These are phyloP conservation scores for Brenthis daphne DNA, from an alignment of 2,888 invertebrate species.

Conservation along the genomic window DNA sequence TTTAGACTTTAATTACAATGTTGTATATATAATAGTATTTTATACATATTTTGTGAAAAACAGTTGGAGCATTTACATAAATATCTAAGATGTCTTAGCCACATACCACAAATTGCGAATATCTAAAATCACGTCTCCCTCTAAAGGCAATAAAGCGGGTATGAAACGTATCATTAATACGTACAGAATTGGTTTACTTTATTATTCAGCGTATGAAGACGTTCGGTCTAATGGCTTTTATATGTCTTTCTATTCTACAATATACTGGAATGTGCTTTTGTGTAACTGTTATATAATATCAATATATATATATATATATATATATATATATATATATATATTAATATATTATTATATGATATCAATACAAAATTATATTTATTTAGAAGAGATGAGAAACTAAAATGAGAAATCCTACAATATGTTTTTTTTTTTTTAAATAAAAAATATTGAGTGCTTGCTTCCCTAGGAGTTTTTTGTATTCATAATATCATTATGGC, in stretches of 20 bases:
- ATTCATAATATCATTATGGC: too few relatives aligned
- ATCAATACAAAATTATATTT: too few relatives aligned
- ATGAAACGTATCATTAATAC: conserved; percentile 22
- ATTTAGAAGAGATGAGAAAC: too few relatives aligned
- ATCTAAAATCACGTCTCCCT: conserved; percentile 13
- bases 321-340: too few relatives aligned
- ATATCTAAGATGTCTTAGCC: background rate
- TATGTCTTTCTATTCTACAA: conserved; percentile 17
- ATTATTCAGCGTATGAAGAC: conserved; percentile 27
- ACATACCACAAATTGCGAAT: conserved; percentile 2
- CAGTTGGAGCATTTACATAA: background rate
- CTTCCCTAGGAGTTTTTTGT: too few relatives aligned
- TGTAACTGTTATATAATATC: too few relatives aligned
- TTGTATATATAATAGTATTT: too few relatives aligned
- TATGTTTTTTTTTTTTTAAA: too few relatives aligned
- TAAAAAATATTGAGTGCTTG: too few relatives aligned
- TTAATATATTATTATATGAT: too few relatives aligned
- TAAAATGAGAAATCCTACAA: too few relatives aligned
- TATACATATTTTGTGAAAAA: background rate
- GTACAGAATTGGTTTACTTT: conserved; percentile 22
- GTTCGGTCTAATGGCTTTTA: conserved; percentile 25
- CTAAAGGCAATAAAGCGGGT: conserved; percentile 18
- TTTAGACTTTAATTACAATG: background rate
- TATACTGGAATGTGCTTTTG: background rate
- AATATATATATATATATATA: too few relatives aligned